Conservation (phyloP, 2,113 vertebrate genomes). For the Sardina pilchardus region DNA sequence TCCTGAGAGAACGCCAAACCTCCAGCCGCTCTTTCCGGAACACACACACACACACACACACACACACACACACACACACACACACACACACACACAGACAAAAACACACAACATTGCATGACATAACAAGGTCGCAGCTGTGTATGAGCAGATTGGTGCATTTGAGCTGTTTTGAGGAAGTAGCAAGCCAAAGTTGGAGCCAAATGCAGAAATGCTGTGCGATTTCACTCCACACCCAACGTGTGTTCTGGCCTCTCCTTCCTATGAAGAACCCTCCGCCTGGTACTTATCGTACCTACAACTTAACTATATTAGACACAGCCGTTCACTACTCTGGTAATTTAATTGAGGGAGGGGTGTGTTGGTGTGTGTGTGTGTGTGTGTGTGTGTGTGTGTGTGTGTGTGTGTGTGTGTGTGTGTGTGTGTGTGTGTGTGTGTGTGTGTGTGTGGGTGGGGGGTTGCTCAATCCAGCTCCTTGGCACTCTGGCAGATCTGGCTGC, state of each 20-base stretch:
- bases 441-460: too few species aligned
- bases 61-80: background rate
- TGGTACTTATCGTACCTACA: background rate
- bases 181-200: background rate
- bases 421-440: too few species aligned
- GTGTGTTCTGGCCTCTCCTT: background rate
- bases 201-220: background rate
- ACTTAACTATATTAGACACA: background rate
- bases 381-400: too few species aligned
- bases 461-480: background rate
- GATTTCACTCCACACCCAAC: background rate
- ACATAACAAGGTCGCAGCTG: background rate
- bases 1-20: constrained; percentile 66
- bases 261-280: background rate
- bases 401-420: too few species aligned
- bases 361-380: too few species aligned
- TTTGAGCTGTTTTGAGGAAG: background rate
- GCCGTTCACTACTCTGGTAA: background rate
- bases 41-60: background rate
- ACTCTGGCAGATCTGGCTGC: background rate
- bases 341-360: background rate
- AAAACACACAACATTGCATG: background rate
- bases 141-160: background rate
- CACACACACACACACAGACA: background rate
- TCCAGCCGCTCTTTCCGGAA: background rate